phyloP scores from a whole-genome alignment of 2,113 vertebrate genomes.

The Polypterus bichir region DNA sequence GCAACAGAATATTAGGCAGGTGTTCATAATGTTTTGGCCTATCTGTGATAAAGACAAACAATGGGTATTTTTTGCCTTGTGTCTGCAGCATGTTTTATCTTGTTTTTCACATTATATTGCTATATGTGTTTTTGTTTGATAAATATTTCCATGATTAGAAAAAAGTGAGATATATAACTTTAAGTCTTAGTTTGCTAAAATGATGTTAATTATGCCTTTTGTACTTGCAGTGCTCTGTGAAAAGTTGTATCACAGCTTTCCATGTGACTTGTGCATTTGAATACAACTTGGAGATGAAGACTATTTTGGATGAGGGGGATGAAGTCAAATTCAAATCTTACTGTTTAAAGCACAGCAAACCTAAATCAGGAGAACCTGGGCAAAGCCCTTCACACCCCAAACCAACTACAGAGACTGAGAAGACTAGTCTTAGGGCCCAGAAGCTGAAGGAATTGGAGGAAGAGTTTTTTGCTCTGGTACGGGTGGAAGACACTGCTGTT shows the following conservation, averaged over 20 bases:
- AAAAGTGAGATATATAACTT: too few species aligned
- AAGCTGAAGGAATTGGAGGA: conserved; percentile 89
- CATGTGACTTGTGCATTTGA: conserved; percentile 99
- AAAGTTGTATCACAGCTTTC: conserved; percentile 94
- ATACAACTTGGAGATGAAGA: conserved; percentile 95
- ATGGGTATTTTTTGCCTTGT: too few species aligned
- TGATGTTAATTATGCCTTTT: conserved; percentile 3
- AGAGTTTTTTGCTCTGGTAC: conserved; percentile 78
- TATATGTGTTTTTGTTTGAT: too few species aligned
- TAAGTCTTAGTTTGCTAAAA: too few species aligned
- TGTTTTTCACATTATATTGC: too few species aligned
- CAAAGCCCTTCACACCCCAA: conserved; percentile 61
- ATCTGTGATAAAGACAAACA: too few species aligned
- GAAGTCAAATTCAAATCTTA: conserved; percentile 95
- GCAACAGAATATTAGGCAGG: too few species aligned
- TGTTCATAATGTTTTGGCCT: too few species aligned
- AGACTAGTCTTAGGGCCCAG: conserved; percentile 74
- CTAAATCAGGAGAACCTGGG: conserved; percentile 54
- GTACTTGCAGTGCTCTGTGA: conserved; percentile 76
- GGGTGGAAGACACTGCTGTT: conserved; percentile 64
- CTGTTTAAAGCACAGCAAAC: conserved; percentile 92
- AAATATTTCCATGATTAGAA: too few species aligned
- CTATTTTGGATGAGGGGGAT: conserved; percentile 86
- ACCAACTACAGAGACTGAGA: conserved; percentile 59
- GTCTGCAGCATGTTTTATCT: too few species aligned